Evolutionary conservation across 2,888 invertebrate species (phyloP).

Genomic region (Ophion slaviceki): DNA sequence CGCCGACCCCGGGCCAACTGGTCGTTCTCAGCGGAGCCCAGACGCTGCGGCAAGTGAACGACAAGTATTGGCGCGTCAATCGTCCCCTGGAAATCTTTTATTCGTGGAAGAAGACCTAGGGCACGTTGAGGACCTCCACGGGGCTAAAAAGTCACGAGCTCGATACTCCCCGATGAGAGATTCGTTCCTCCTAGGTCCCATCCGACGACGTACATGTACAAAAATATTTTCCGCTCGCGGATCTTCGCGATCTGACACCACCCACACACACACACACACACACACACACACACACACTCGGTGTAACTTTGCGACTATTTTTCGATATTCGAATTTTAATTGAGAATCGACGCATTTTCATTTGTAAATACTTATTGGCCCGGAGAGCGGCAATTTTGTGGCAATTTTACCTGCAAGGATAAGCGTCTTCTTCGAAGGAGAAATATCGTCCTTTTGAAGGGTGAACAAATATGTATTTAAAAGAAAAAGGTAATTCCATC

Average conservation of each 20-base stretch:
- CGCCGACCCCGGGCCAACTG: slow-evolving; percentile 92
- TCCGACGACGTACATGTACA: neutral
- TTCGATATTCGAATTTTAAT: neutral
- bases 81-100: slow-evolving; percentile 98
- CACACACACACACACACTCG: neutral
- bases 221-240: neutral
- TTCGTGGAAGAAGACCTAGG: slow-evolving; percentile 94
- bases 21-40: slow-evolving; percentile 94
- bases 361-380: neutral
- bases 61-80: slow-evolving; percentile 96
- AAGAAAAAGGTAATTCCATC: neutral
- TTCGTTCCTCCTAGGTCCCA: neutral
- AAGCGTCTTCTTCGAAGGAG: neutral
- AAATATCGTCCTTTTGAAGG: neutral
- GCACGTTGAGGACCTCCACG: slow-evolving; percentile 78
- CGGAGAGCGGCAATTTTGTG: neutral
- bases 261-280: neutral
- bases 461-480: neutral
- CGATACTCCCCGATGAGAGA: slow-evolving; percentile 14
- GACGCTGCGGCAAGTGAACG: slow-evolving; percentile 96
- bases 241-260: neutral
- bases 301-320: neutral
- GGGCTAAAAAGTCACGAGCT: neutral
- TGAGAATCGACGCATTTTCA: neutral
- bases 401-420: neutral